These are phyloP conservation scores for Anagrus nilaparvatae DNA, from an alignment of 1,140 invertebrate genomes.

Conservation along the genomic window DNA sequence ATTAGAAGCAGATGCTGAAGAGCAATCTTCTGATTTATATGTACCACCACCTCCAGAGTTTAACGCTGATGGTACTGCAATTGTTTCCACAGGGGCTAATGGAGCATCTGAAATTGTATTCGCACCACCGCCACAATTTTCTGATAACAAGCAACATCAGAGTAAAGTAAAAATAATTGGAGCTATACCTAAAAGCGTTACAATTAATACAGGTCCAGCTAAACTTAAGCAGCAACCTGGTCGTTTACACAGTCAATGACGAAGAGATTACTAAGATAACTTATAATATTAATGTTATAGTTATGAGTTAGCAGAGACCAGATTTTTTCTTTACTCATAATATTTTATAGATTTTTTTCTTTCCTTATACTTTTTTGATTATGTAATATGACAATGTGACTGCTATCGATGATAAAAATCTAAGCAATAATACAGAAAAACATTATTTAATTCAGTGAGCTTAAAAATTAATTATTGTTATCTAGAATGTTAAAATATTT, in stretches of 20 bases:
- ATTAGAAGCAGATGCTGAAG: constrained; percentile 62
- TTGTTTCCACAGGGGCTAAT: constrained; percentile 17
- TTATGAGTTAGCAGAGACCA: no score
- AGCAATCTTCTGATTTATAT: constrained; percentile 53
- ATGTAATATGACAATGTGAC: no score
- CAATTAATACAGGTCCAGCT: constrained; percentile 19
- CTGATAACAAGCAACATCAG: constrained; percentile 42
- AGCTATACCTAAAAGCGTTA: constrained; percentile 56
- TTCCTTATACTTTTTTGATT: no score
- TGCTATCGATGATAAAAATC: no score
- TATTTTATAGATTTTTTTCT: no score
- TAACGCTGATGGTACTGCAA: constrained; percentile 40
- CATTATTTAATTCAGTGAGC: no score
- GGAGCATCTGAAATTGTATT: constrained; percentile 45
- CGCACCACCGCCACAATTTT: constrained; percentile 62
- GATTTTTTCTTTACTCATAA: no score
- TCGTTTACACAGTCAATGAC: constrained; percentile 46
- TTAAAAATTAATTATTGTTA: no score
- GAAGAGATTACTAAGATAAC: no score
- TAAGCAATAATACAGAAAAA: no score
- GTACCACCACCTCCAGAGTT: constrained; percentile 74
- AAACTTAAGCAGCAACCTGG: constrained; percentile 42
- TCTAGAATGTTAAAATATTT: no score
- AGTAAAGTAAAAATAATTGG: constrained; percentile 66
- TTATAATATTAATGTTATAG: no score